Conservation (phyloP, 2,888 invertebrate genomes). For the Epinotia ramella region DNA sequence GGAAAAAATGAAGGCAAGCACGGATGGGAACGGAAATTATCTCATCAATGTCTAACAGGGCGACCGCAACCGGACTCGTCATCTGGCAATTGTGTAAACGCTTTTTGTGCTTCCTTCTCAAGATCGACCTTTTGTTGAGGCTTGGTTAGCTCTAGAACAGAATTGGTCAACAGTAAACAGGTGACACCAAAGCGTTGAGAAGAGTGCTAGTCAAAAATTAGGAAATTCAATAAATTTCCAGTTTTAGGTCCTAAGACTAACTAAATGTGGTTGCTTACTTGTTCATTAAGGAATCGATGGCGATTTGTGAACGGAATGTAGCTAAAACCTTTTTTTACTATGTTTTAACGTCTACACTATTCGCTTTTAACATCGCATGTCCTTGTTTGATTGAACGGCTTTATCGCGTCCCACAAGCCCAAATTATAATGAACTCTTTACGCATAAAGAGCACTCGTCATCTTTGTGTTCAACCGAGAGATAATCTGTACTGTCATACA, state of each 20-base stretch:
- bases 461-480: neutral
- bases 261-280: neutral
- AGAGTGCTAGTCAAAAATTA: neutral
- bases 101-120: slow-evolving; percentile 36
- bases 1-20: slow-evolving; percentile 24
- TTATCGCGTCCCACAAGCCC: too few relatives aligned
- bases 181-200: neutral
- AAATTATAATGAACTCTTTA: too few relatives aligned
- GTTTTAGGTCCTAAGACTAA: neutral
- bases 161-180: slow-evolving; percentile 8
- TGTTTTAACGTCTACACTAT: neutral
- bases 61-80: slow-evolving; percentile 25
- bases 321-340: neutral
- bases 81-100: slow-evolving; percentile 42
- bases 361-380: neutral
- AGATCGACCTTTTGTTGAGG: slow-evolving; percentile 25
- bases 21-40: slow-evolving; percentile 39
- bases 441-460: too few relatives aligned
- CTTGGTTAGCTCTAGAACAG: neutral
- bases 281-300: neutral
- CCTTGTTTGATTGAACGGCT: too few relatives aligned
- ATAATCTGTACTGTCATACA: neutral
- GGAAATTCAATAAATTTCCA: neutral
- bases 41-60: slow-evolving; percentile 33
- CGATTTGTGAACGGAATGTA: neutral